Conservation (phyloP, 2,797 vertebrate genomes). For the Phoeniculus purpureus region DNA sequence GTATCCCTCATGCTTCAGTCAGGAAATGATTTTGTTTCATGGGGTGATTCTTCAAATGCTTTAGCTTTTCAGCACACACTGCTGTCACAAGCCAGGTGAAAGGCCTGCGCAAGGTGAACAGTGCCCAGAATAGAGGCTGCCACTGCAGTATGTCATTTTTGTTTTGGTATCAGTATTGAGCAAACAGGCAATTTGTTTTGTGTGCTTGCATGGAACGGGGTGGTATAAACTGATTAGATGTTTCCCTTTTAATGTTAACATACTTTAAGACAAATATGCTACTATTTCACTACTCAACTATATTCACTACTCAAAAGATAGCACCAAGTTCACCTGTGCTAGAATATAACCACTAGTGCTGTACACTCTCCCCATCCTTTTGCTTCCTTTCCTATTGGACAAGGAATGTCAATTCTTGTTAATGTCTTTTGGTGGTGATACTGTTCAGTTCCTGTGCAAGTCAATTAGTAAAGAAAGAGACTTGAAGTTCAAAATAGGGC, state of each 20-base stretch:
- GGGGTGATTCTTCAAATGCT: not conserved
- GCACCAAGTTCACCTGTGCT: not conserved
- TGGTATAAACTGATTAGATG: not conserved
- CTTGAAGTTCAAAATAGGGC: not conserved
- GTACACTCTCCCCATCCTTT: not conserved
- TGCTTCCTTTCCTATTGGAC: not conserved
- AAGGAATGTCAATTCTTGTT: not conserved
- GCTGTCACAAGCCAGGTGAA: not conserved
- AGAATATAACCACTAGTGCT: not conserved
- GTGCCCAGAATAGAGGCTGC: not conserved
- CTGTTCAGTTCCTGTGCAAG: not conserved
- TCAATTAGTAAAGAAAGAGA: not conserved
- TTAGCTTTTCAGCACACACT: not conserved
- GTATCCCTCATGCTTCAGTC: not conserved
- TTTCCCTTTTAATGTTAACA: not conserved
- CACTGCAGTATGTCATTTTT: not conserved
- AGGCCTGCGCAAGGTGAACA: not conserved
- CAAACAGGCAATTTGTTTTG: not conserved
- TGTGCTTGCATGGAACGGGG: not conserved
- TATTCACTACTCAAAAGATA: not conserved
- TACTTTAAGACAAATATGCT: not conserved
- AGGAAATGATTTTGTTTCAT: not conserved
- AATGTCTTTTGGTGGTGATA: not conserved
- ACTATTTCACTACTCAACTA: not conserved
- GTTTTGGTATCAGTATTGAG: not conserved